Evolutionary conservation across 2,888 invertebrate genomes (phyloP).

Genomic region (Hypolimnas misippus): DNA sequence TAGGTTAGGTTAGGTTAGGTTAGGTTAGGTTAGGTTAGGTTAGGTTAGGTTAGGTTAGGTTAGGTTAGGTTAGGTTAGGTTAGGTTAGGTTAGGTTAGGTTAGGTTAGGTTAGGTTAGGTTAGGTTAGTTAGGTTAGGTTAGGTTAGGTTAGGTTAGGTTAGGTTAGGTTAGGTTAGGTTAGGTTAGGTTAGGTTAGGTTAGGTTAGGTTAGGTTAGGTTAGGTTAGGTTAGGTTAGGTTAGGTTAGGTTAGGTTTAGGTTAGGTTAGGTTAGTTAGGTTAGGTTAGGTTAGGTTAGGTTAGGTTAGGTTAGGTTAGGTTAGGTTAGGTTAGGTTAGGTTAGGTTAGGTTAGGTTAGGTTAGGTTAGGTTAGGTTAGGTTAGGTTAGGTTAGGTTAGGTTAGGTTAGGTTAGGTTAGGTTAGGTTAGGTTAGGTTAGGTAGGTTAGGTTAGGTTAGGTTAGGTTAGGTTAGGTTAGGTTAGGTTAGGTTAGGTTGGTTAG

Average conservation of each 20-base stretch:
- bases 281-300: slow-evolving; percentile 4
- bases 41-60: slow-evolving; percentile 1
- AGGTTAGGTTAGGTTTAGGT: too few species aligned
- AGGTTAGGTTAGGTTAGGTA: too few species aligned
- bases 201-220: slow-evolving; percentile 4
- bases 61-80: slow-evolving; percentile 4
- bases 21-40: slow-evolving; percentile 4
- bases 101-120: slow-evolving; percentile 4
- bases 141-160: slow-evolving; percentile 4
- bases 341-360: too few species aligned
- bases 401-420: too few species aligned
- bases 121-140: slow-evolving; percentile 4
- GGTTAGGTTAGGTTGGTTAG: too few species aligned
- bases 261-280: slow-evolving; percentile 4
- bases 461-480: too few species aligned
- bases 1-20: slow-evolving; percentile 4
- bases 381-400: too few species aligned
- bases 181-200: slow-evolving; percentile 1
- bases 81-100: slow-evolving; percentile 4
- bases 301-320: slow-evolving; percentile 3
- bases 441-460: too few species aligned
- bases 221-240: slow-evolving; percentile 4
- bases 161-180: background rate
- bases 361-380: too few species aligned
- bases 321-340: too few species aligned